Percentiles rank a stretch among this genome's conserved stretches.
phyloP scores from a whole-genome alignment of 2,888 invertebrate species.

The Caenorhabditis uteleia region DNA sequence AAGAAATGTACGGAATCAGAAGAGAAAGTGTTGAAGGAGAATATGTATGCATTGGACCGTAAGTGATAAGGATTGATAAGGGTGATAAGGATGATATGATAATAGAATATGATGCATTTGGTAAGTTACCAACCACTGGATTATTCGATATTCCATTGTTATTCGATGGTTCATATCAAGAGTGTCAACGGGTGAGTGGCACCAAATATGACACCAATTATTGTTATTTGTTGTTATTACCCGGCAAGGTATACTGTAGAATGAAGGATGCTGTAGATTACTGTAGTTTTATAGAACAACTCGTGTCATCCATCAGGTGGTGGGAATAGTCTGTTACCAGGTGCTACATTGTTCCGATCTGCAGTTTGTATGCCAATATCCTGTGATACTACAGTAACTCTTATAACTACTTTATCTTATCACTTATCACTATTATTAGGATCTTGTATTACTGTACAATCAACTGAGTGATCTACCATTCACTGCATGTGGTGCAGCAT shows the following conservation, averaged over 20 bases:
- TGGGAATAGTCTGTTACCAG: no score
- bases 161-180: constrained; percentile 22
- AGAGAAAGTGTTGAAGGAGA: constrained; percentile 10
- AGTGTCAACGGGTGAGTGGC: constrained; percentile 19
- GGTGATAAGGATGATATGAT: no score
- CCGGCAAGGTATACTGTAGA: no score
- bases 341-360: constrained; percentile 5
- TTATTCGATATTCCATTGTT: constrained; percentile 20
- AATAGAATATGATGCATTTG: constrained; percentile 40
- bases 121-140: constrained; percentile 16
- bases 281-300: no score
- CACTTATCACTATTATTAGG: no score
- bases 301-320: no score
- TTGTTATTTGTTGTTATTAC: constrained; percentile 17
- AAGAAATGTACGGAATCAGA: constrained; percentile 15
- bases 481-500: constrained; percentile 12
- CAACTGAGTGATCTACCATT: constrained; percentile 1
- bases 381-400: no score
- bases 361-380: constrained; percentile 36
- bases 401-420: no score
- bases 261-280: no score
- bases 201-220: constrained; percentile 30
- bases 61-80: no score
- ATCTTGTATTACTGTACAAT: neutral
- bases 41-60: constrained; percentile 23